Percentiles rank a stretch among this genome's conserved stretches.
Conservation (phyloP, 2,797 vertebrate species). For the Typhlichthys eigenmanni region DNA sequence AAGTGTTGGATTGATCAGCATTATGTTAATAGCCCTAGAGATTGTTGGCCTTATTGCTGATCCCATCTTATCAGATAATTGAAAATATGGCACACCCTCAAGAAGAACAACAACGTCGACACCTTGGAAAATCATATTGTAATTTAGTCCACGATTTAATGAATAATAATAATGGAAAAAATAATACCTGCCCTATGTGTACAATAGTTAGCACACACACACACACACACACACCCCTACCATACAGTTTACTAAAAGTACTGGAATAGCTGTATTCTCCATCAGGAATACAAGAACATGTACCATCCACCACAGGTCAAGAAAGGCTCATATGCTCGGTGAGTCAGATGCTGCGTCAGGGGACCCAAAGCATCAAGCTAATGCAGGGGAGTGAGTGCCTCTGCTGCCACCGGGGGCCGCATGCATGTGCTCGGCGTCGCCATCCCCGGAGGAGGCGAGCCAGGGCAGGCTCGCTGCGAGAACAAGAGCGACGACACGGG, state of each 20-base stretch:
- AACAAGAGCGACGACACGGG: conserved; percentile 9
- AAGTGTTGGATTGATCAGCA: too few species aligned
- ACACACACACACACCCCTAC: background rate
- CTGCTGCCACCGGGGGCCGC: conserved; percentile 14
- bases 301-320: conserved; percentile 10
- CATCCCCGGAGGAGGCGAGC: conserved; percentile 40
- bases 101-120: too few species aligned
- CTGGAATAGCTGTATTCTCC: background rate
- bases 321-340: background rate
- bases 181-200: background rate
- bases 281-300: background rate
- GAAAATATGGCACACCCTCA: too few species aligned
- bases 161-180: background rate
- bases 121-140: too few species aligned
- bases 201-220: background rate
- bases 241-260: background rate
- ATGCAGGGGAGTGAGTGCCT: background rate
- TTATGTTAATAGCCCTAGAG: too few species aligned
- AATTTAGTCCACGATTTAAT: too few species aligned
- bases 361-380: too few species aligned
- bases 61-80: too few species aligned
- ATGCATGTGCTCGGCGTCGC: conserved; percentile 31
- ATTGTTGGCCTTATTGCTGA: too few species aligned
- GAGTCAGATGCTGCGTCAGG: too few species aligned
- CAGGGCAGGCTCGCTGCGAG: conserved; percentile 15